phyloP scores from a whole-genome alignment of 1,140 invertebrate species.

The Phocides pigmalion region DNA sequence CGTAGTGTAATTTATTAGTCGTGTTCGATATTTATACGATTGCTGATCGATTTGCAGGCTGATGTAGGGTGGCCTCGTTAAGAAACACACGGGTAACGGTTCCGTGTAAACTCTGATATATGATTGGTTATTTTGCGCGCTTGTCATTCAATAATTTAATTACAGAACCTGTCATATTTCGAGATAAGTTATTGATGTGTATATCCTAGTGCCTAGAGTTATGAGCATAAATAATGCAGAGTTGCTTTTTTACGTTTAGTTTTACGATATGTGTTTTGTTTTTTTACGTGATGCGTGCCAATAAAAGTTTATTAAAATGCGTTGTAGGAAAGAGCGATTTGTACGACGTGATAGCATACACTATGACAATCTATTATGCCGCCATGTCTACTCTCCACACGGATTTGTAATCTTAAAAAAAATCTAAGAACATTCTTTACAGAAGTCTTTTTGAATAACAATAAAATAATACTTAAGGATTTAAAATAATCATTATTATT shows the following conservation, averaged over 20 bases:
- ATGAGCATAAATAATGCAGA: background rate
- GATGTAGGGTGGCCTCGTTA: conserved; percentile 19
- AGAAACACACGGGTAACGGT: conserved; percentile 5
- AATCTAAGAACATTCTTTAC: too few relatives aligned
- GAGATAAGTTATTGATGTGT: conserved; percentile 2
- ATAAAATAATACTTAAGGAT: too few relatives aligned
- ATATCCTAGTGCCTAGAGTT: background rate
- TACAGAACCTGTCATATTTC: background rate
- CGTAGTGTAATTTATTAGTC: conserved; percentile 18
- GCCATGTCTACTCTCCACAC: too few relatives aligned
- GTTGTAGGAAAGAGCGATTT: too few relatives aligned
- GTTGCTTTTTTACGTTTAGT: background rate
- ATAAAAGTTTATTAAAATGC: too few relatives aligned
- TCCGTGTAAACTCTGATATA: conserved; percentile 24
- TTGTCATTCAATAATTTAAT: conserved; percentile 8
- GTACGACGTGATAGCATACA: too few relatives aligned
- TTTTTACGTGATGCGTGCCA: too few relatives aligned
- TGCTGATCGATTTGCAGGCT: conserved; percentile 26
- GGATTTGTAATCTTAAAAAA: too few relatives aligned
- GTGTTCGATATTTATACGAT: conserved; percentile 24
- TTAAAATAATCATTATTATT: too few relatives aligned
- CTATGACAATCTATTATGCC: too few relatives aligned
- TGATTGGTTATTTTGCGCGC: conserved; percentile 10
- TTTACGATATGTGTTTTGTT: background rate
- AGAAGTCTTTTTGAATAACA: too few relatives aligned